phyloP scores from a whole-genome alignment of 2,113 vertebrate genomes.

The Sterna hirundo region DNA sequence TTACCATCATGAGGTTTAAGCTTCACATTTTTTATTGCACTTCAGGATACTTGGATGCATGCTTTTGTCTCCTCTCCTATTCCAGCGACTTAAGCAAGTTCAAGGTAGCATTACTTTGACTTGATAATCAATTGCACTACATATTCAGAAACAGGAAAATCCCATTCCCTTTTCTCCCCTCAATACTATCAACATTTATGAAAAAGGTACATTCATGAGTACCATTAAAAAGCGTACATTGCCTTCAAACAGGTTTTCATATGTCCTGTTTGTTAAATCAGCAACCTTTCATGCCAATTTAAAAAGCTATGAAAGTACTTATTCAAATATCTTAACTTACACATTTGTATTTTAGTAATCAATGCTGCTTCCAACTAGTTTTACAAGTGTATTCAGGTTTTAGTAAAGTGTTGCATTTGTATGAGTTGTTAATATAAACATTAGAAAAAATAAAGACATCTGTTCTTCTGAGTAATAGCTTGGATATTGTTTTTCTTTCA shows the following conservation, averaged over 20 bases:
- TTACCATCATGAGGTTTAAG: not conserved
- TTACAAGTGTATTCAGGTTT: not conserved
- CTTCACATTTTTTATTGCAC: not conserved
- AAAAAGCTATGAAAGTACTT: not conserved
- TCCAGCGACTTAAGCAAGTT: not conserved
- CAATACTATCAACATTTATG: not conserved
- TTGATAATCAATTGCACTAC: not conserved
- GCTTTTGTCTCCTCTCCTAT: not conserved
- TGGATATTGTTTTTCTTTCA: not conserved
- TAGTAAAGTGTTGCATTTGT: not conserved
- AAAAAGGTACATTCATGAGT: not conserved
- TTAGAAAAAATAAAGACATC: not conserved
- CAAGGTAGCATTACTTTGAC: not conserved
- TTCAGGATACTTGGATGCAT: not conserved
- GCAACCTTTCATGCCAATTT: not conserved
- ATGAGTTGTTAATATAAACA: too few species aligned
- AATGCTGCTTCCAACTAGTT: not conserved
- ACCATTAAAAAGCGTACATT: not conserved
- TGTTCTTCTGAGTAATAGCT: not conserved
- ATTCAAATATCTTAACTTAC: not conserved
- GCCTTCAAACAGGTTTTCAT: not conserved
- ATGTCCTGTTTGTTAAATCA: not conserved
- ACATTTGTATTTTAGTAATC: not conserved
- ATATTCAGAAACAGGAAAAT: not conserved
- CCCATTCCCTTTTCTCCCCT: not conserved